Conservation (phyloP, 2,888 invertebrate genomes). For the Hemistola chrysoprasaria region DNA sequence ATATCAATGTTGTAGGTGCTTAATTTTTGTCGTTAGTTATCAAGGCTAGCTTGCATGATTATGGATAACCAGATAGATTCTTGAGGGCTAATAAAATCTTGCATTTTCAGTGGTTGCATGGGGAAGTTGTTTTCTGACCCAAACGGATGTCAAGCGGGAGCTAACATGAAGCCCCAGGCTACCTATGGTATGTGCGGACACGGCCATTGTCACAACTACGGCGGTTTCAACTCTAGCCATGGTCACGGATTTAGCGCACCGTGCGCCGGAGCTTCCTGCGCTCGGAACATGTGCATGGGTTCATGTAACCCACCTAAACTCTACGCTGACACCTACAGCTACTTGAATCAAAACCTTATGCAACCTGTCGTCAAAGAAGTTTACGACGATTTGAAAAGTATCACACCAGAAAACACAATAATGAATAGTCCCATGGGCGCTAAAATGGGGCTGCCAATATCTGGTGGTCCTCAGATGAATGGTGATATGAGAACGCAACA, state of each 20-base stretch:
- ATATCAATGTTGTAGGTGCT: no score
- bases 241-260: conserved; percentile 1
- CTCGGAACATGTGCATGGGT: conserved; percentile 41
- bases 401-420: conserved; percentile 60
- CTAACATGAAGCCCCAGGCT: conserved; percentile 33
- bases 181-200: conserved; percentile 42
- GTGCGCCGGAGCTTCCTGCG: no score
- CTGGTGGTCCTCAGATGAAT: no score
- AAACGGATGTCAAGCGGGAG: conserved; percentile 24
- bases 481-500: conserved; percentile 22
- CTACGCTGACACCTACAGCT: conserved; percentile 64
- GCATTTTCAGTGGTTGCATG: conserved; percentile 68
- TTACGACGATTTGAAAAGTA: conserved; percentile 61
- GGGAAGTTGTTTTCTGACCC: conserved; percentile 63
- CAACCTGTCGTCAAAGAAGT: conserved; percentile 69
- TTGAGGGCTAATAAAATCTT: conserved; percentile 1
- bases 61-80: no score
- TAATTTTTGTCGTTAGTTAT: no score
- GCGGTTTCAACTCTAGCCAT: conserved; percentile 8
- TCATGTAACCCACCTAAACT: conserved; percentile 57
- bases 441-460: conserved; percentile 43
- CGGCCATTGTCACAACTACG: conserved; percentile 43
- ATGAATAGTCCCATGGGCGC: conserved; percentile 53
- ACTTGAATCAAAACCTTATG: conserved; percentile 64
- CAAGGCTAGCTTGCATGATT: no score